Evolutionary conservation across 2,888 invertebrate species (phyloP).

Genomic region (Ecliptopera silaceata): DNA sequence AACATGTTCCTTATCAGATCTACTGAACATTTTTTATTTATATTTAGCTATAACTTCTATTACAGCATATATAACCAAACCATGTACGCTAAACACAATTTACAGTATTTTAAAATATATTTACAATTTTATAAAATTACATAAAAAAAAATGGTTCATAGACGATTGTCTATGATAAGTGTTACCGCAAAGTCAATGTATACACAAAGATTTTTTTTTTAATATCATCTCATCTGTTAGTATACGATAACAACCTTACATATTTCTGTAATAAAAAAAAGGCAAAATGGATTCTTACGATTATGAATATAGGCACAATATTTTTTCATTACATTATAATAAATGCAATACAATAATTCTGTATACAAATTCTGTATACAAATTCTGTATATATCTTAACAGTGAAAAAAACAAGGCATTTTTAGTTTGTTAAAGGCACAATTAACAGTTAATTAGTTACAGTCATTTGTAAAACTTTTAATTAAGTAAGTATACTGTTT

Average conservation of each 20-base stretch:
- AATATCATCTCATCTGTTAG: no score
- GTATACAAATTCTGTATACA: slow-evolving; percentile 6
- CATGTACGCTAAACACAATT: not conserved
- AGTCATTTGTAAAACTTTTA: not conserved
- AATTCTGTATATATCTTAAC: slow-evolving; percentile 14
- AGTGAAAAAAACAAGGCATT: slow-evolving; percentile 9
- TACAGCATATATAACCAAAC: not conserved
- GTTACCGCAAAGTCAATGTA: not conserved
- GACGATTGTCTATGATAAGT: not conserved
- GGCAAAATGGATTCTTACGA: slow-evolving; percentile 11
- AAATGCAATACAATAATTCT: slow-evolving; percentile 26
- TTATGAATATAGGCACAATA: slow-evolving; percentile 20
- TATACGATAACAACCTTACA: not conserved
- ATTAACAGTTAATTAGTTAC: slow-evolving; percentile 8
- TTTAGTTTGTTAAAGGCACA: slow-evolving; percentile 18
- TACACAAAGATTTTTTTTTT: not conserved
- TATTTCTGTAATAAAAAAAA: not conserved
- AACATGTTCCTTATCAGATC: not conserved
- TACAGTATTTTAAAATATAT: not conserved
- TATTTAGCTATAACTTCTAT: no score
- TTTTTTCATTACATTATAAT: slow-evolving; percentile 17
- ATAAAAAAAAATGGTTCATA: not conserved
- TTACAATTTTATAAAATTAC: not conserved
- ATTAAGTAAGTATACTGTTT: no score
- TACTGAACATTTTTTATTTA: not conserved